phyloP scores from a whole-genome alignment of 2,113 vertebrate genomes.

The Proteles cristata region DNA sequence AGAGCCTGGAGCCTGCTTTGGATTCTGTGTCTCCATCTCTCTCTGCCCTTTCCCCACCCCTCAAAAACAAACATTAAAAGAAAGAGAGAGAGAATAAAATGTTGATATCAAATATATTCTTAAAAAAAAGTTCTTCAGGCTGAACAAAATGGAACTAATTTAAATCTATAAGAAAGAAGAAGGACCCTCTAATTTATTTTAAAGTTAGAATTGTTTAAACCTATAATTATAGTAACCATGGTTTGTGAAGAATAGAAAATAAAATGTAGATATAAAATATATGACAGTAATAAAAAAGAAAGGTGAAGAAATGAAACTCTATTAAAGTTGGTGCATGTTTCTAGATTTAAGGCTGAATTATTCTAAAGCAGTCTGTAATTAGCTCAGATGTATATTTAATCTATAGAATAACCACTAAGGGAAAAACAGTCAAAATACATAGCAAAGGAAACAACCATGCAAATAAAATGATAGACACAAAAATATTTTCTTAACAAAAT shows the following conservation, averaged over 20 bases:
- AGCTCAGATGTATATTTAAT: background rate
- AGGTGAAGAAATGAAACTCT: background rate
- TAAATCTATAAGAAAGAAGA: background rate
- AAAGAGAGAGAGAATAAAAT: too few species aligned
- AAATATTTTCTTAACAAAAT: background rate
- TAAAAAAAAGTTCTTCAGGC: background rate
- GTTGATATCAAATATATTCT: background rate
- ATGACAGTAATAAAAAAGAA: background rate
- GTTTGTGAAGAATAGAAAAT: background rate
- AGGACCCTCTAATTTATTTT: background rate
- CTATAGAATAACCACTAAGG: background rate
- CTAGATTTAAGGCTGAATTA: background rate
- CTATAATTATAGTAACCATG: background rate
- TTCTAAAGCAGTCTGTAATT: background rate
- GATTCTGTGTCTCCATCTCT: too few species aligned
- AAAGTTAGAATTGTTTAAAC: background rate
- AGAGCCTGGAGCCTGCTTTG: too few species aligned
- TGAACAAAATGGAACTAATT: background rate
- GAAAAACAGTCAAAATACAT: background rate
- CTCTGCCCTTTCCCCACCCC: too few species aligned
- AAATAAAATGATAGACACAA: background rate
- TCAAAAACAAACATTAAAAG: too few species aligned
- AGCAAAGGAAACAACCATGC: background rate
- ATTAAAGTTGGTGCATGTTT: background rate
- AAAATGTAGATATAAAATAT: background rate